These are phyloP conservation scores for Lycophotia porphyrea DNA, from an alignment of 2,888 invertebrate genomes.

Conservation along the genomic window DNA sequence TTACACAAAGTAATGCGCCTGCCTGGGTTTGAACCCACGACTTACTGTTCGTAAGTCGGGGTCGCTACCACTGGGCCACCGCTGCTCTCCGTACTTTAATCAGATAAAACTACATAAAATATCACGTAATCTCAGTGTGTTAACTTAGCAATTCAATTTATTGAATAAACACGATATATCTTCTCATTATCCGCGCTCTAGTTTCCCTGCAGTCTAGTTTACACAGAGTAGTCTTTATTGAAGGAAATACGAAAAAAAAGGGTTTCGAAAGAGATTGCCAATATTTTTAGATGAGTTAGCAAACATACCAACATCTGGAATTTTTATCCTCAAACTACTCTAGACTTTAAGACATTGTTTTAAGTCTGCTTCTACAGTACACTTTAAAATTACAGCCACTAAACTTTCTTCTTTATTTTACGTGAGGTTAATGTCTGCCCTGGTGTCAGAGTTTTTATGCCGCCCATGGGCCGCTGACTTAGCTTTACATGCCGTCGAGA, in stretches of 20 bases:
- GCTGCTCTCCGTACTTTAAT: background rate
- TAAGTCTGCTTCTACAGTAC: background rate
- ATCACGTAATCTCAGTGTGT: conserved; percentile 10
- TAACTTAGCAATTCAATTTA: conserved; percentile 36
- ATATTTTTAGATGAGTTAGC: background rate
- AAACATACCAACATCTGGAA: too few species aligned
- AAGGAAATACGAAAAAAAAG: background rate
- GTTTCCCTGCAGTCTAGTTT: conserved; percentile 16
- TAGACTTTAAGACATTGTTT: background rate
- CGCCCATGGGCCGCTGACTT: too few species aligned
- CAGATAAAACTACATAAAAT: conserved; percentile 5
- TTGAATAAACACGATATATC: conserved; percentile 30
- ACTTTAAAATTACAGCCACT: too few species aligned
- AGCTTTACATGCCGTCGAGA: too few species aligned
- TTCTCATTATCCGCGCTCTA: conserved; percentile 21
- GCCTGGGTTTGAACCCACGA: too few species aligned
- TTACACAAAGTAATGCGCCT: too few species aligned
- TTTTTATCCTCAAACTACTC: background rate
- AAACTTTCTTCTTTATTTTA: too few species aligned
- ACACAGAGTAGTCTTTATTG: conserved; percentile 6
- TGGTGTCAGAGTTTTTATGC: too few species aligned
- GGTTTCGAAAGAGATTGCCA: background rate
- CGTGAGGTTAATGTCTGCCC: too few species aligned
- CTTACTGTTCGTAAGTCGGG: too few species aligned
- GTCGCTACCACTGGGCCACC: too few species aligned